Percentiles rank a stretch among this genome's conserved stretches.
These are phyloP conservation scores for Dendrolimus kikuchii DNA, from an alignment of 1,140 invertebrate genomes.

Conservation along the genomic window DNA sequence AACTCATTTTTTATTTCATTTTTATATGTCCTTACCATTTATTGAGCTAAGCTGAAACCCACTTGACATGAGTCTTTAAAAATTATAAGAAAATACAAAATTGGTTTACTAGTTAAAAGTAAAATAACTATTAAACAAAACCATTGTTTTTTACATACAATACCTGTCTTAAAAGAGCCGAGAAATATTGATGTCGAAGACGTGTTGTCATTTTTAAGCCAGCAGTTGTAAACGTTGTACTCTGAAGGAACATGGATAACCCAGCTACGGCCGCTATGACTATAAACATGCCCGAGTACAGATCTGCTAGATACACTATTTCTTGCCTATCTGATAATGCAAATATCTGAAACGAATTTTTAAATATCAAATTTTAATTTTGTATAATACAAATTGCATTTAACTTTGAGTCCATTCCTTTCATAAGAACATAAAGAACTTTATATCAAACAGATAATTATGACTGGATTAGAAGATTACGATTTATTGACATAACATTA, in stretches of 20 bases:
- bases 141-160: too few relatives aligned
- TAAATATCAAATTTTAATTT: too few relatives aligned
- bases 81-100: too few relatives aligned
- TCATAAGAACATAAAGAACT: not conserved
- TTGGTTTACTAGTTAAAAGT: too few relatives aligned
- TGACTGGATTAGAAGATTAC: not conserved
- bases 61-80: too few relatives aligned
- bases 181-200: constrained; percentile 73
- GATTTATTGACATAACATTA: not conserved
- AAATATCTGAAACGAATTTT: constrained; percentile 47
- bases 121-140: too few relatives aligned
- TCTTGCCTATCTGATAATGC: constrained; percentile 31
- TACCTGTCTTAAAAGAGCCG: constrained; percentile 55
- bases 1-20: too few relatives aligned
- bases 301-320: constrained; percentile 43
- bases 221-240: constrained; percentile 83
- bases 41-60: too few relatives aligned
- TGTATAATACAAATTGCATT: too few relatives aligned
- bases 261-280: constrained; percentile 69
- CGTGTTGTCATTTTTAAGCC: constrained; percentile 86
- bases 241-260: constrained; percentile 78
- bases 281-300: constrained; percentile 60
- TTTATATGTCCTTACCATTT: too few relatives aligned
- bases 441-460: constrained; percentile 2
- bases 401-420: too few relatives aligned